Base-by-base conservation (phyloP, 1,140 invertebrate genomes). In the Drosophila malerkotliana region DNA sequence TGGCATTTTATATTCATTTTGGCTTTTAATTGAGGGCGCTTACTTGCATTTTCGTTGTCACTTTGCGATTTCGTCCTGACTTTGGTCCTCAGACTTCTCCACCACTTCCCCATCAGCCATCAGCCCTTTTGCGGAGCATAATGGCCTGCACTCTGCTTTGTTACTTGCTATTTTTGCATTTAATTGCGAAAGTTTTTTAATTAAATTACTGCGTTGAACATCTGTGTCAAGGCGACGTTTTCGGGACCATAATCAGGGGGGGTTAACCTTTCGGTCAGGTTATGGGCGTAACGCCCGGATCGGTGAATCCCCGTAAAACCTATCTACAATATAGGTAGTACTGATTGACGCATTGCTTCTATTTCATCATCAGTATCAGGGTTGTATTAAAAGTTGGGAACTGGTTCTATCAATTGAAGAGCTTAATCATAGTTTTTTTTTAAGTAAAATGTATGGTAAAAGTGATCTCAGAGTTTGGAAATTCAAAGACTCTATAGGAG, bases 141-240 rank as follows among this genome's bases (percentile, higher is more conserved):
- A 69, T 68, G 64, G 51, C 66, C 39, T 49, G 53, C 68, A 52
- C 28, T 72, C 58, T 56, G 79, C 55, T 24, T 69, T 64, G 62
- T 52, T 72, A 68, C 62, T 72, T 83, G 57, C 72, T 71, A 63
- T 61, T 83, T 88, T 89, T 73, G 76, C 79, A 77, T 88, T 87
- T 89, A 83, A 88, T 88, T 88, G 82, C 83, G 58, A 88, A 88
- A 89, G 64, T 88, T 88, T 88, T 87, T 89, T 89, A 88, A 88
- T 88, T 88, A 88, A 88, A 88, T 88, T 79, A 88, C 68, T 88
- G 79, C 66, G 60, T 69, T 59, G 79, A 76, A 88, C 83, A 88
- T 89, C 83, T 88, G 84, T 83, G 79, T 89, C 84, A 79, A 77
- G 58, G 53, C 72, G 83, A 66, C 78, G 78, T 79, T 74, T 49